These are phyloP conservation scores for Prionailurus viverrinus DNA, from an alignment of 2,113 vertebrate species.

Conservation along the genomic window DNA sequence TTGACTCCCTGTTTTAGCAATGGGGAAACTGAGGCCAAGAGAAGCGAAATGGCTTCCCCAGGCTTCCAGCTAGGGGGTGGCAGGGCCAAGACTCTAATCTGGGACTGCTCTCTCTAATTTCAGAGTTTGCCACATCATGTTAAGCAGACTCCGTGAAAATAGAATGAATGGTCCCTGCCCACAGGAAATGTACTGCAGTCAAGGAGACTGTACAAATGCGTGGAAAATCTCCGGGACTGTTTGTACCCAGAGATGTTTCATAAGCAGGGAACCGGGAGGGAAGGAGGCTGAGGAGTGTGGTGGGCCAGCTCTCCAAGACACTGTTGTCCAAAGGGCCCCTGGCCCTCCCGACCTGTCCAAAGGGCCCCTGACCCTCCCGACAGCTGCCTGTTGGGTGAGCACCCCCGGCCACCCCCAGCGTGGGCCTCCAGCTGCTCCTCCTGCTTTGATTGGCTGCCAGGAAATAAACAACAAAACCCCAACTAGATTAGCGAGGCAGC, in stretches of 20 bases:
- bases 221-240: slow-evolving; percentile 60
- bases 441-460: slow-evolving; percentile 49
- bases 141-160: neutral
- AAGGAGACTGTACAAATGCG: neutral
- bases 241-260: slow-evolving; percentile 25
- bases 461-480: slow-evolving; percentile 28
- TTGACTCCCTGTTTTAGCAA: neutral
- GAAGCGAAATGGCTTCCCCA: neutral
- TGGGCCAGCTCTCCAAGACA: neutral
- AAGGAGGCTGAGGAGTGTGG: neutral
- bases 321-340: neutral
- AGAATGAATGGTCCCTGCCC: neutral
- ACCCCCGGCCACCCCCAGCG: neutral
- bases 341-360: neutral
- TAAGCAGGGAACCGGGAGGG: neutral
- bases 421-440: neutral
- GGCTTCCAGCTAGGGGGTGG: neutral
- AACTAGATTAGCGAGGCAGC: slow-evolving; percentile 52
- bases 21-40: neutral
- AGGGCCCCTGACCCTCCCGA: neutral
- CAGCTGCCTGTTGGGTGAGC: neutral
- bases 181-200: slow-evolving; percentile 40
- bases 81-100: neutral
- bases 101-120: neutral
- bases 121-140: neutral